Conservation (phyloP, 2,888 invertebrate species). For the Chaitophorus viminalis region DNA sequence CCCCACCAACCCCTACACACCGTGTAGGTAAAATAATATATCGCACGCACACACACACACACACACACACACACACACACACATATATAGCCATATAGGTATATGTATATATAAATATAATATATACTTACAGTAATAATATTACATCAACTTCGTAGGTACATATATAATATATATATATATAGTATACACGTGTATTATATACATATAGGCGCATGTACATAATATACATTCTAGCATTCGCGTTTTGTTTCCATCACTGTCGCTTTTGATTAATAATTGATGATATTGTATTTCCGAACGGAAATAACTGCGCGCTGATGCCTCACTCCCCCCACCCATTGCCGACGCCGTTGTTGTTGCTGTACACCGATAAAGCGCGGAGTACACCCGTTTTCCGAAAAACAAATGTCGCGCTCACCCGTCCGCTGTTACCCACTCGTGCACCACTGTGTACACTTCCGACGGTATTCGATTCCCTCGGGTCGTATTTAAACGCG, state of each 20-base stretch:
- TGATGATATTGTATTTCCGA: slow-evolving; percentile 54
- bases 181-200: background rate
- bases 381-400: slow-evolving; percentile 8
- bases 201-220: background rate
- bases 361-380: background rate
- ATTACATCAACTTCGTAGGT: background rate
- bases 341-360: background rate
- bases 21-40: background rate
- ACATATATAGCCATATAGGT: too few relatives aligned
- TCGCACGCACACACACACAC: too few relatives aligned
- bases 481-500: slow-evolving; percentile 51
- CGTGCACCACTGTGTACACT: background rate
- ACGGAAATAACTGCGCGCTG: slow-evolving; percentile 50
- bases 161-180: background rate
- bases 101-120: too few relatives aligned
- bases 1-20: background rate
- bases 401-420: slow-evolving; percentile 54
- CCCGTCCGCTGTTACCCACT: background rate
- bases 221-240: background rate
- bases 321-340: too few relatives aligned
- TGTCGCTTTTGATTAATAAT: slow-evolving; percentile 59
- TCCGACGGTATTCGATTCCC: slow-evolving; percentile 50
- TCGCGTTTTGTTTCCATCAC: slow-evolving; percentile 54
- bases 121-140: background rate
- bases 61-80: too few relatives aligned